A percentile compares a stretch with the other conserved stretches of the same genome.
phyloP scores from a whole-genome alignment of 2,888 invertebrate genomes.

The Strigamia crassipes region DNA sequence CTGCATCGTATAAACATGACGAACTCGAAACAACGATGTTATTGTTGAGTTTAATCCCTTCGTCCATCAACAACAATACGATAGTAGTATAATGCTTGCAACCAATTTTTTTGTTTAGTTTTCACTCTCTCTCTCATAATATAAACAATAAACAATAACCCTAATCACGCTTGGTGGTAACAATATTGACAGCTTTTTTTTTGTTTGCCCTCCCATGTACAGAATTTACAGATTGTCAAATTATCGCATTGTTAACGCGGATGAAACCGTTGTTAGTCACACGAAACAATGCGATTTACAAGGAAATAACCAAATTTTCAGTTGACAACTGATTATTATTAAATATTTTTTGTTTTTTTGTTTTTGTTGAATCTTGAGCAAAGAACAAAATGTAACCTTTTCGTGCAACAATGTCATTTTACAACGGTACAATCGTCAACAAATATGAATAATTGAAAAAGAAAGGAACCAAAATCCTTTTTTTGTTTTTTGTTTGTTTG shows the following conservation, averaged over 20 bases:
- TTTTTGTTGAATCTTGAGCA: neutral
- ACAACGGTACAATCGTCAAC: neutral
- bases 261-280: no score
- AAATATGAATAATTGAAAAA: neutral
- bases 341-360: neutral
- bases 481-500: no score
- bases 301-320: neutral
- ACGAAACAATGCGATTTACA: conserved; percentile 19
- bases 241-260: no score
- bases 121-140: no score
- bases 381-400: conserved; percentile 29
- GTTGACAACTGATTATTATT: neutral
- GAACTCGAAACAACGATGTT: conserved; percentile 7
- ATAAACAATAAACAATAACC: neutral
- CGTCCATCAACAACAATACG: neutral
- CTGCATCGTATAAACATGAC: conserved; percentile 23
- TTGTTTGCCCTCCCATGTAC: neutral
- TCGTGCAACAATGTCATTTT: neutral
- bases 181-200: neutral
- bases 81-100: neutral
- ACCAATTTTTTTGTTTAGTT: no score
- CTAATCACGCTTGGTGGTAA: neutral
- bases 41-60: conserved; percentile 3
- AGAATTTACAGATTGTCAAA: conserved; percentile 16
- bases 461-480: neutral